A percentile compares a stretch with the other conserved stretches of the same genome.
These are phyloP conservation scores for Lutraria lutraria DNA, from an alignment of 2,888 invertebrate species.

Conservation along the genomic window DNA sequence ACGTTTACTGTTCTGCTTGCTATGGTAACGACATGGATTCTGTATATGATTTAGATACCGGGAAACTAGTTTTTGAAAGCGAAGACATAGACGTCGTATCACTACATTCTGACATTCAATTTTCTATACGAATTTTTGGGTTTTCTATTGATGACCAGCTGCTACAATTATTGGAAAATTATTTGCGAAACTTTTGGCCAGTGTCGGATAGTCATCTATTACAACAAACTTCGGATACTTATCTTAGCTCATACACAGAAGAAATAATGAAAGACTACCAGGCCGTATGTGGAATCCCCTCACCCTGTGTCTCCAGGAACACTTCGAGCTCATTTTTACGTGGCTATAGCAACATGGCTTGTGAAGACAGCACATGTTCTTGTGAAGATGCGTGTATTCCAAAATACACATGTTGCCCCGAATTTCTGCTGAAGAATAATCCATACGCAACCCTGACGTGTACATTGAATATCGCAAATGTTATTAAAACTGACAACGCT, in stretches of 20 bases:
- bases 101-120: background rate
- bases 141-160: background rate
- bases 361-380: background rate
- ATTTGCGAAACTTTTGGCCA: background rate
- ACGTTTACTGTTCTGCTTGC: slow-evolving; percentile 38
- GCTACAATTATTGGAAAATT: background rate
- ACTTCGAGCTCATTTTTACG: too few species aligned
- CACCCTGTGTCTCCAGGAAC: background rate
- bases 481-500: background rate
- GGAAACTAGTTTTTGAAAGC: background rate
- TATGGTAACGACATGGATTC: background rate
- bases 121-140: background rate
- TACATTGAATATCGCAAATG: background rate
- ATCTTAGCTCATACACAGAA: background rate
- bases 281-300: background rate
- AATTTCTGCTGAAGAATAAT: background rate
- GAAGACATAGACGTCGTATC: background rate
- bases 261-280: slow-evolving; percentile 19
- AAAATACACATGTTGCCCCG: background rate
- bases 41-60: background rate
- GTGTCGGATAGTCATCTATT: background rate
- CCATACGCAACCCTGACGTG: background rate
- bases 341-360: slow-evolving; percentile 1
- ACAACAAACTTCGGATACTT: background rate
- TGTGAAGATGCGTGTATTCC: background rate